phyloP scores from a whole-genome alignment of 2,113 vertebrate species.

The Stomatorhinus ivindoensis region DNA sequence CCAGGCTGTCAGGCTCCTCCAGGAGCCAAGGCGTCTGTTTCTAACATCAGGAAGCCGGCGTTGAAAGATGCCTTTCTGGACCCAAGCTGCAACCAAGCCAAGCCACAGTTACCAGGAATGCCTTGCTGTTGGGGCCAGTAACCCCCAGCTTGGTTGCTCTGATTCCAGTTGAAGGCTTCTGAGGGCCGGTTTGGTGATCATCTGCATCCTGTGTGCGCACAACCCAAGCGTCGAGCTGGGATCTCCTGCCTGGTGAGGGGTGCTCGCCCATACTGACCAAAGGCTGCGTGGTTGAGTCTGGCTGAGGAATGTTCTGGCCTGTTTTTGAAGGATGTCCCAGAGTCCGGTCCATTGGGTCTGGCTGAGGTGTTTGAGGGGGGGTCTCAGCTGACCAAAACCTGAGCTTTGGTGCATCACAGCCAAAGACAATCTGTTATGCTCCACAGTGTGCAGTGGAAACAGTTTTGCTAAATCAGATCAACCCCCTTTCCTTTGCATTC shows the following conservation, averaged over 20 bases:
- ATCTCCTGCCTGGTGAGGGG: conserved; percentile 31
- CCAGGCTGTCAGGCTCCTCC: conserved; percentile 23
- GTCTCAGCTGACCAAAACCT: not conserved
- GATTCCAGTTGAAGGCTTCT: conserved; percentile 45
- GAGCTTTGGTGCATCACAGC: not conserved
- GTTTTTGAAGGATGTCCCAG: conserved; percentile 21
- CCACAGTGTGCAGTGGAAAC: conserved; percentile 14
- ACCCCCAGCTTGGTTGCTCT: conserved; percentile 41
- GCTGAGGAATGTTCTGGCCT: conserved; percentile 23
- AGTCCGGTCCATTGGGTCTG: conserved; percentile 3
- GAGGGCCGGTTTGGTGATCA: conserved; percentile 43
- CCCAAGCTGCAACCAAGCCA: conserved; percentile 34
- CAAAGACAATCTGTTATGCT: not conserved
- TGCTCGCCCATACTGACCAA: conserved; percentile 13
- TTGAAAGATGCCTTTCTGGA: conserved; percentile 35
- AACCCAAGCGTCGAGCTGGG: conserved; percentile 37
- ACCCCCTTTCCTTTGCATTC: not conserved
- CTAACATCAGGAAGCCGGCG: conserved; percentile 47
- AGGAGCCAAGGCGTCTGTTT: conserved; percentile 48
- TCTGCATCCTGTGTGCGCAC: conserved; percentile 39
- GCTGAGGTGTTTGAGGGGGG: not conserved
- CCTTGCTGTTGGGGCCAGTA: conserved; percentile 31
- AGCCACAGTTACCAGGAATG: conserved; percentile 37
- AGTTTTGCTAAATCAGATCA: not conserved
- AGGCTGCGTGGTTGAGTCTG: conserved; percentile 27